Base-by-base conservation (phyloP, 2,888 invertebrate genomes). In the Drosophila heteroneura region DNA sequence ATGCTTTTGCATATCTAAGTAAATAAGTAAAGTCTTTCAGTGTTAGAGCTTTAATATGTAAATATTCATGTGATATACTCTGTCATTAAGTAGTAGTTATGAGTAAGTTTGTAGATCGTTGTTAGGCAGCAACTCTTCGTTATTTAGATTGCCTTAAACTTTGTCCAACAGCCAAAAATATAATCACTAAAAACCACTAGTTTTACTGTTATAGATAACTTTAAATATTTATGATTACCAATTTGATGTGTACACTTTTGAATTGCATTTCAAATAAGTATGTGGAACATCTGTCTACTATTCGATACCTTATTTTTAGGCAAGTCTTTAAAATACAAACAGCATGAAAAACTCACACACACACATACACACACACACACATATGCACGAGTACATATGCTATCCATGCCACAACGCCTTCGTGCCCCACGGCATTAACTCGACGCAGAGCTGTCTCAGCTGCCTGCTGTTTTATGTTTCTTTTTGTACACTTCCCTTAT, bases 361-460 rank as follows among this genome's bases (percentile, higher is more conserved):
- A 30, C 39, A 37, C 35, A 32, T 22, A 30, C 44, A 16, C 33
- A 35, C 6, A 41, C 58, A 56, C 3, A 14, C 1, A 28, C 9
- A 49, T 12, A 41, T 12, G 39, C 30, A 44, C 53, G 44, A 28
- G n/a, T 60, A 65, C 66, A 73, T 79, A 70, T 78, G 79, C 61
- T 59, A 70, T 54, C 57, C 64, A 64, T 70, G 58, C 56, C 60
- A 79, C 64, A 61, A 65, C 39, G 58, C 35, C 61, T 49, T 53
- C 33, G 35, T 70, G 75, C 75, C 78, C 61, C 57, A 61, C 35
- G 70, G 79, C 75, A 51, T 39, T 47, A 35, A 54, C 63, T 26
- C 63, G 54, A 70, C 60, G 61, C 66, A 67, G 28, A 53, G 70
- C 58, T 68, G 75, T 61, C 75, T 72, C 74, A 74, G 67, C 64